Evolutionary conservation across 1,140 invertebrate species (phyloP), one percentile per base, ranked within the genome.

Genomic region (Laupala kohalensis): DNA sequence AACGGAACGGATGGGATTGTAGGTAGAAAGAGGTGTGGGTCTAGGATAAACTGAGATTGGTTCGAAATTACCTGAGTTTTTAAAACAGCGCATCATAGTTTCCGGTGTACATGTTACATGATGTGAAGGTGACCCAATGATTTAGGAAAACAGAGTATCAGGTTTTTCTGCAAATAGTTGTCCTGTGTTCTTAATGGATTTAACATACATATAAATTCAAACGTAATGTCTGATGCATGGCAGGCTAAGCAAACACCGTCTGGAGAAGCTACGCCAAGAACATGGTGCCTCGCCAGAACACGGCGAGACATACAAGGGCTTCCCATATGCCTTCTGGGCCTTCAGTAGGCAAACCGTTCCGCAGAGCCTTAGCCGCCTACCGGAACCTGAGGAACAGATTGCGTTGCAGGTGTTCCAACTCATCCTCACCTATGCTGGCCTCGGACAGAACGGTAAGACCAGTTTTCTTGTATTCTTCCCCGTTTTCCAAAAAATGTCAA

Each of bases 241-340:
- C 74, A 89, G 92, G 77, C 81, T 96, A 64, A 96, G 93, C 53
- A 95, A 95, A 77, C 90, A 93, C 74, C 88, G 92, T 63, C 82
- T 96, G 72, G 93, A 96, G 76, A 94, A 93, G 78, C 82, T 95
- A 62, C 84, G 92, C 73, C 86, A 90, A 71, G 93, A 94, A 76
- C 88, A 92, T 72, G 86, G 90, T 6, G 29, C 69, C n/a, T 83
- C 83, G 53, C 78, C 81, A 0, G 87, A 89, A 75, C 85, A 87
- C 72, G 91, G 91, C 19, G 93, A 95, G 81, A 90, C 87, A 19
- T 95, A 95, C 78, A 94, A 94, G 82, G 90, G 91, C 65, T 95
- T 93, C 80, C 87, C 90, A 12, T 89, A 91, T 72, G 86, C 86
- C 2, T 97, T 92, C 82, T 98, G 95, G 95, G 90, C 93, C 3